Percentiles rank a stretch among this genome's conserved stretches.
Evolutionary conservation across 1,140 invertebrate genomes (phyloP).

Genomic region (Phthorimaea operculella): DNA sequence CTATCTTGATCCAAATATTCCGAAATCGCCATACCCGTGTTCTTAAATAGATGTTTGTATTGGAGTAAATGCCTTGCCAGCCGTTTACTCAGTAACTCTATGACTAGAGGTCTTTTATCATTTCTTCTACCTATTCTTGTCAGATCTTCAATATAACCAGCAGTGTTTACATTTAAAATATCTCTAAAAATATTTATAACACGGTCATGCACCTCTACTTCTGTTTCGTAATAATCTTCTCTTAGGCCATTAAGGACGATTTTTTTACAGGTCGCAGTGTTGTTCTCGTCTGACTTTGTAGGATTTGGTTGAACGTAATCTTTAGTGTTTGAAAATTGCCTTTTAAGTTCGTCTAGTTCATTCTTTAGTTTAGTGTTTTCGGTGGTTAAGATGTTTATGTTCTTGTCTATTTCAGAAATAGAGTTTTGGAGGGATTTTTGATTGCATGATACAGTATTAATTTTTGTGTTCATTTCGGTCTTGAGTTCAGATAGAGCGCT

Average conservation of each 20-base stretch:
- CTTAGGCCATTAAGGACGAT: neutral
- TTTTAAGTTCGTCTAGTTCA: neutral
- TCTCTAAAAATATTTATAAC: neutral
- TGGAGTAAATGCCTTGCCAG: neutral
- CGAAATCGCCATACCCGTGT: neutral
- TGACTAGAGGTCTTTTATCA: neutral
- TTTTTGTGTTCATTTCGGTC: neutral
- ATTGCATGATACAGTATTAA: neutral
- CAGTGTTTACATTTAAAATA: too few species aligned
- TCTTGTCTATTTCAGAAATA: neutral
- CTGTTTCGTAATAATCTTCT: neutral
- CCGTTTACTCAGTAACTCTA: neutral
- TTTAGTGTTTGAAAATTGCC: neutral
- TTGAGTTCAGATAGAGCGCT: neutral
- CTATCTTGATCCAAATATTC: too few species aligned
- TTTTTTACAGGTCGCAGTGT: neutral
- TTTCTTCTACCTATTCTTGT: neutral
- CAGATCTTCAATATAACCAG: neutral
- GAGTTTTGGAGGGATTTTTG: neutral
- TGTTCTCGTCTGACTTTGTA: neutral
- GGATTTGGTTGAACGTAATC: neutral
- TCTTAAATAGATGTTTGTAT: neutral
- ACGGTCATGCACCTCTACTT: neutral
- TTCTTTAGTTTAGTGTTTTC: neutral
- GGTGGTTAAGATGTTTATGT: neutral